These are phyloP conservation scores for Sphaeridia pumilis DNA, from an alignment of 2,888 invertebrate genomes.

Conservation along the genomic window DNA sequence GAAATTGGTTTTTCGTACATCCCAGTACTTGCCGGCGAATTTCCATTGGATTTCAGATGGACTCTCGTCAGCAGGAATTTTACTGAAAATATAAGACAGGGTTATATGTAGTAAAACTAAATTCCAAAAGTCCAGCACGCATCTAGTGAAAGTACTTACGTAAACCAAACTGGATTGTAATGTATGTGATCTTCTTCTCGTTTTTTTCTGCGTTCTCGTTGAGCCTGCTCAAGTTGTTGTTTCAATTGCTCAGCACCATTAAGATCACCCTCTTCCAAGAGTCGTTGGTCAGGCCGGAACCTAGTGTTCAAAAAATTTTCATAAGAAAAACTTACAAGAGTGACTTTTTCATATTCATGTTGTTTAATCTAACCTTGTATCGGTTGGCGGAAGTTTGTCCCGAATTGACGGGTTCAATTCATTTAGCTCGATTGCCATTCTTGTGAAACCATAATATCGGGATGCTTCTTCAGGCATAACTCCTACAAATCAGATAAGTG, in stretches of 20 bases:
- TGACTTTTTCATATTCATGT: not conserved
- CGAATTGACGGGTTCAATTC: constrained; percentile 54
- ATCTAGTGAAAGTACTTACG: constrained; percentile 40
- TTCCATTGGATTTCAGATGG: constrained; percentile 51
- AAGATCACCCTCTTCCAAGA: constrained; percentile 63
- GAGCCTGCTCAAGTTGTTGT: constrained; percentile 57
- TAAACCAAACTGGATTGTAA: constrained; percentile 49
- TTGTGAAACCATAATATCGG: constrained; percentile 69
- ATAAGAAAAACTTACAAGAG: not conserved
- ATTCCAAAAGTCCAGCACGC: not conserved
- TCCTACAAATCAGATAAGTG: constrained; percentile 42
- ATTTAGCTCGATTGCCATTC: constrained; percentile 73
- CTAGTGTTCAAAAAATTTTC: constrained; percentile 38
- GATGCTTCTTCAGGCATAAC: constrained; percentile 69
- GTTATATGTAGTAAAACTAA: not conserved
- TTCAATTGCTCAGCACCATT: constrained; percentile 59
- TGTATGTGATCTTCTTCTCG: constrained; percentile 47
- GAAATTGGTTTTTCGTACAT: constrained; percentile 55
- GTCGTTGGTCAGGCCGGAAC: constrained; percentile 62
- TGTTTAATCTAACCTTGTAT: constrained; percentile 43
- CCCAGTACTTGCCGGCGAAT: constrained; percentile 66
- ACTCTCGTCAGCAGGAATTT: too few species aligned
- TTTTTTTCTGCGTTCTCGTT: constrained; percentile 55
- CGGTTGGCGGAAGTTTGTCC: constrained; percentile 57
- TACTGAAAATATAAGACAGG: constrained; percentile 38